A percentile compares a stretch with the other conserved stretches of the same genome.
Conservation (phyloP, 2,113 vertebrate species). For the Hoplias malabaricus region DNA sequence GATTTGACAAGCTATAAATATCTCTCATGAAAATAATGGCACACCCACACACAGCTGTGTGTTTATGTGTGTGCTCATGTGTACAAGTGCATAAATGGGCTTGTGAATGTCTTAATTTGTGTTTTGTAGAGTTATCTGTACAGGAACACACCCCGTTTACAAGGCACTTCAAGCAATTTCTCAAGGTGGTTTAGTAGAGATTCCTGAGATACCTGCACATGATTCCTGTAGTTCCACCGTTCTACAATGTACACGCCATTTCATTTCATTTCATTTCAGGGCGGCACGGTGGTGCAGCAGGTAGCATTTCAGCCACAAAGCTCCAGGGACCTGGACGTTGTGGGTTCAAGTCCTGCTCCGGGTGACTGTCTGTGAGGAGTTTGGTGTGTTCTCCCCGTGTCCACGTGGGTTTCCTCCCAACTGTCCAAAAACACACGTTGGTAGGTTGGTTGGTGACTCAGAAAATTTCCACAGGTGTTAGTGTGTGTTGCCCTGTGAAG, state of each 20-base stretch:
- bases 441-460: too few relatives aligned
- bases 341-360: too few relatives aligned
- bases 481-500: too few relatives aligned
- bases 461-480: too few relatives aligned
- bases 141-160: slow-evolving; percentile 4
- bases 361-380: too few relatives aligned
- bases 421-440: too few relatives aligned
- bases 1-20: slow-evolving; percentile 32
- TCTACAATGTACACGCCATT: neutral
- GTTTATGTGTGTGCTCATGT: slow-evolving; percentile 6
- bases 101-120: neutral
- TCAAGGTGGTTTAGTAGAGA: neutral
- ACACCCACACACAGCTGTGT: slow-evolving; percentile 16
- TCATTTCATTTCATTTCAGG: too few relatives aligned
- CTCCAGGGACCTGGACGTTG: too few relatives aligned
- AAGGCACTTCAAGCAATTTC: neutral
- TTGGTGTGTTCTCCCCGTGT: too few relatives aligned
- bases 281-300: too few relatives aligned
- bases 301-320: too few relatives aligned
- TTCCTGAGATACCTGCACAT: neutral
- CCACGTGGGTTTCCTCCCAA: too few relatives aligned
- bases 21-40: slow-evolving; percentile 6
- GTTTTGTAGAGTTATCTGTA: neutral
- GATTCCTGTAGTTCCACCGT: neutral
- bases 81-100: neutral